Base-by-base conservation (phyloP, 2,113 vertebrate species). In the Grantiella picta region DNA sequence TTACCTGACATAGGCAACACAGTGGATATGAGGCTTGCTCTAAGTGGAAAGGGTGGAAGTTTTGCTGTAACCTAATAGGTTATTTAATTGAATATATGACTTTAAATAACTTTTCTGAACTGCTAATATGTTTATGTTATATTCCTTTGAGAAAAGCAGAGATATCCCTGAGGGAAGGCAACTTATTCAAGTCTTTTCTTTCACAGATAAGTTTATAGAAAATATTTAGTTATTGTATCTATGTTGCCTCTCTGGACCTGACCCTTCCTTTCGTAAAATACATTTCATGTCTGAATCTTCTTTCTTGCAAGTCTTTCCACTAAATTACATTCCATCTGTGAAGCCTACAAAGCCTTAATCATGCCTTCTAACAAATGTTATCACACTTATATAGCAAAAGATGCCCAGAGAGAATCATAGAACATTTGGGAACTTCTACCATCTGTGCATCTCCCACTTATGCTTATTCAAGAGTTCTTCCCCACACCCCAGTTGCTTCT, bases 351-450 rank as follows among this genome's bases (percentile, higher is more conserved):
- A 95, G 44, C 64, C 49, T 88, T 95, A 96, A 90, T 93, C 92
- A 90, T 93, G 79, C 71, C 85, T 96, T 92, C 88, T 92, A 95
- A 86, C 82, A 92, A 94, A 96, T 92, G 82, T 78, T 96, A 86
- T 86, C 88, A 83, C 76, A 94, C 56, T 88, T 95, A 63, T 6
- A 92, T 68, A 89, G 85, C 65, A 89, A 93, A 92, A 93, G 82
- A 93, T 88, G 59, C 72, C 60, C 91, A 90, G 56, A 91, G 68
- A 96, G 76, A 89, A 93, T 78, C 84, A 71, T 45, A 75, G 85
- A 96, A 96, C 85, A 89, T 94, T 90, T 96, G 86, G 72, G 69
- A 96, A 86, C 61, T 86, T 96, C 57, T 75, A 73, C 92, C 94
- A 93, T 94, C 90, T 96, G 90, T 96, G 90, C 60, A 88, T 86